phyloP scores from a whole-genome alignment of 2,888 invertebrate species.

The Formica aserva region DNA sequence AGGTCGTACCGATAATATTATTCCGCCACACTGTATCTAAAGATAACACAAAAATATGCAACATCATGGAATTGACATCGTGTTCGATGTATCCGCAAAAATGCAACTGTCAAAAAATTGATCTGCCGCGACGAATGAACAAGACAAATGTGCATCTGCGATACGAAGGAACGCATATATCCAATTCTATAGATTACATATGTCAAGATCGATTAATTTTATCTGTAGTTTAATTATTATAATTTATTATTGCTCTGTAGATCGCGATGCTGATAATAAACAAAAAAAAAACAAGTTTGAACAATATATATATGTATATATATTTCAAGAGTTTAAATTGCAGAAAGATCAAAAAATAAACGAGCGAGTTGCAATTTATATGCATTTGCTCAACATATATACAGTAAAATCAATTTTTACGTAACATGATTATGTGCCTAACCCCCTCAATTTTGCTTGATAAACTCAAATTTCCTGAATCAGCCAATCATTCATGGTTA shows the following conservation, averaged over 20 bases:
- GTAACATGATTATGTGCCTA: not conserved
- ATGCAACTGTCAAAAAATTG: constrained; percentile 10
- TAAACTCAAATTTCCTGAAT: not conserved
- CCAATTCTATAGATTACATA: not conserved
- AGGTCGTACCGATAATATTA: constrained; percentile 40
- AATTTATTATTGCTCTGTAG: not conserved
- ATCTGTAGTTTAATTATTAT: not conserved
- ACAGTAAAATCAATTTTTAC: not conserved
- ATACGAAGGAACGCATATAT: not conserved
- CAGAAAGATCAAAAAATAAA: not conserved
- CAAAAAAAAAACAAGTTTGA: not conserved
- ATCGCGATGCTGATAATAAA: not conserved
- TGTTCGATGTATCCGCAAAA: constrained; percentile 5
- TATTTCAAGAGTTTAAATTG: not conserved
- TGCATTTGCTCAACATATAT: not conserved
- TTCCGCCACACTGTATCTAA: constrained; percentile 12
- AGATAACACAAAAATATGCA: constrained; percentile 39
- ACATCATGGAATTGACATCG: constrained; percentile 10
- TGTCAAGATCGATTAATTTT: not conserved
- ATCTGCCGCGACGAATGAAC: constrained; percentile 14
- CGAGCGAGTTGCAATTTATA: not conserved
- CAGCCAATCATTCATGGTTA: constrained; percentile 20
- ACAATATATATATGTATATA: too few species aligned
- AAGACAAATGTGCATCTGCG: not conserved
- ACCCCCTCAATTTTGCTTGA: not conserved